Base-by-base conservation (phyloP, 2,888 invertebrate genomes). In the Ormia ochracea region DNA sequence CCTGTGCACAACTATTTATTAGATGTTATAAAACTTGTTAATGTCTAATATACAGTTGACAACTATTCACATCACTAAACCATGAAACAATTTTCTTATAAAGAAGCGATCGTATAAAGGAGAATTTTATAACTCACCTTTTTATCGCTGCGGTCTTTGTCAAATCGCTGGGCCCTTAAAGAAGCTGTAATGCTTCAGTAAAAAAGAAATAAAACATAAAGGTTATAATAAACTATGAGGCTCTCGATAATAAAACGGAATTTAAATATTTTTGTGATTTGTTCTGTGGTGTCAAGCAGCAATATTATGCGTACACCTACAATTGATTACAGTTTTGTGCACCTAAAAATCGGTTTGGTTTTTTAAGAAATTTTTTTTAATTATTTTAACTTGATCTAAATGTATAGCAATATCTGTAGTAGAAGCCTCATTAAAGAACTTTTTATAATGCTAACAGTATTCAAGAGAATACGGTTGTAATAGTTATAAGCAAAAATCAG, bases 11-110 rank as follows among this genome's bases (percentile, higher is more conserved):
- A 74, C 4, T 21, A 33, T 74, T 74, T 79, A 73, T 65, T 69
- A 61, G 48, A 80, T 76, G 76, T 73, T 63, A 72, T 76, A 76
- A 68, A 80, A 66, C 17, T 68, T 68, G 56, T 72, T 63, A 76
- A 76, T 68, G 48, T 76, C 70, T 59, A 28, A 38, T 61, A 54
- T 41, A 33, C 36, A 68, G 70, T 72, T 80, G 80, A 80, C 80
- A 79, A 79, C 61, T 61, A 54, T 54, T 69, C 58, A 10, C 43
- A 26, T 19, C 17, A 48, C 17, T 43, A 56, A 33, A n/a, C n/a
- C 48, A 31, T 54, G 4, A 28, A 31, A 74, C 28, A 41, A 59
- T 14, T 19, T 43, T 48, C 3, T 28, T 9, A 56, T 17, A 50
- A 33, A 36, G 33, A 10, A 63, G 4, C 19, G 14, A 43, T 23